Evolutionary conservation across 2,113 vertebrate genomes (phyloP).

Genomic region (Neomonachus schauinslandi): DNA sequence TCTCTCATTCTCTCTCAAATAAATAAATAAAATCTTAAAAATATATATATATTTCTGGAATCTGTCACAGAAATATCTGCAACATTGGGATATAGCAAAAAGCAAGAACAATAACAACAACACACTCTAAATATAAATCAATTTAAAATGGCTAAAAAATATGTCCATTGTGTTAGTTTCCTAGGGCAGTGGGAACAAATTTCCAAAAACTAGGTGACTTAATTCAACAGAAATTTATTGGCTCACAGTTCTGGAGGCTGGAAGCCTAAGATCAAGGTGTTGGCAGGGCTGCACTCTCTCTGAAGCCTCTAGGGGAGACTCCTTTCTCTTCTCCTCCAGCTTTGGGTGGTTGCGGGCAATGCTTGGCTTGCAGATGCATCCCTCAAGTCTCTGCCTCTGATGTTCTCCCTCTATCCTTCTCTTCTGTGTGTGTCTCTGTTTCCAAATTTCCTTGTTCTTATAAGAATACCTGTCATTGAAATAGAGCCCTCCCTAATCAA

Average conservation of each 20-base stretch:
- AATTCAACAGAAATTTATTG: neutral
- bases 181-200: neutral
- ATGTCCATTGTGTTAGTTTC: neutral
- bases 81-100: neutral
- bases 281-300: neutral
- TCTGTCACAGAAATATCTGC: neutral
- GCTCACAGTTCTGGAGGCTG: neutral
- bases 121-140: neutral
- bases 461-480: neutral
- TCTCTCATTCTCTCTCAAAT: too few relatives aligned
- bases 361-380: too few relatives aligned
- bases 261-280: neutral
- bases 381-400: neutral
- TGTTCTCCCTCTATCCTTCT: neutral
- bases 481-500: neutral
- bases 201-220: neutral
- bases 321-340: neutral
- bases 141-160: neutral
- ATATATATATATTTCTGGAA: neutral
- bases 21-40: neutral
- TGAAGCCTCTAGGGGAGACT: neutral
- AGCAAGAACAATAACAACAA: neutral
- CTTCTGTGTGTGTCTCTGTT: neutral
- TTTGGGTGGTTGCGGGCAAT: neutral
- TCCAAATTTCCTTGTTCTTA: neutral